Evolutionary conservation across 2,797 vertebrate genomes (phyloP).

Genomic region (Clangula hyemalis): DNA sequence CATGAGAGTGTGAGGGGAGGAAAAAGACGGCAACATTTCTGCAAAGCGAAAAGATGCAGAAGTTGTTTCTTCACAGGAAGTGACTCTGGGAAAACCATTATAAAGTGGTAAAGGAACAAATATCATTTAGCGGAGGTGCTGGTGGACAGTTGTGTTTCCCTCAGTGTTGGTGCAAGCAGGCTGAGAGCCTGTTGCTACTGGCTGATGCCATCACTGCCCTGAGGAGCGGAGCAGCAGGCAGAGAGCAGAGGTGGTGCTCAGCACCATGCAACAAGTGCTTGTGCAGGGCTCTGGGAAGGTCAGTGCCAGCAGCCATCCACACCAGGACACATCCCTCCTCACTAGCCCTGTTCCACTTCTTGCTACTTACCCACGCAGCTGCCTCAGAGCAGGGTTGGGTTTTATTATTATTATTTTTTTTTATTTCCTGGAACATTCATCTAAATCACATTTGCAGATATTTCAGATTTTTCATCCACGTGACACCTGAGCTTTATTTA

Average conservation of each 20-base stretch:
- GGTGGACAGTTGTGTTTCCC: not conserved
- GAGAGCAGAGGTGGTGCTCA: no score
- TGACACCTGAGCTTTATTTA: slow-evolving; percentile 72
- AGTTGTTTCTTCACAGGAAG: not conserved
- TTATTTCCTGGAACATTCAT: slow-evolving; percentile 9
- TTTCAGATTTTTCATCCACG: slow-evolving; percentile 52
- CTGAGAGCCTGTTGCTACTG: not conserved
- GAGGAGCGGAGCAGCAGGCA: not conserved
- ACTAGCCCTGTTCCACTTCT: not conserved
- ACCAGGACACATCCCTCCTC: not conserved
- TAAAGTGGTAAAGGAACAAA: not conserved
- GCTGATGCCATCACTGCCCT: not conserved
- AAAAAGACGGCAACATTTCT: not conserved
- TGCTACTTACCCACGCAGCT: not conserved
- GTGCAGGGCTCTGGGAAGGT: not conserved
- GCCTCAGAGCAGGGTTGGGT: not conserved
- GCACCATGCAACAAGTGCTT: no score
- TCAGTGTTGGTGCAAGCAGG: not conserved
- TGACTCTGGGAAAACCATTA: not conserved
- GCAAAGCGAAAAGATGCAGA: not conserved
- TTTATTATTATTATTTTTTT: not conserved
- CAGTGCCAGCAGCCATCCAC: not conserved
- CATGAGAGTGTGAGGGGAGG: not conserved
- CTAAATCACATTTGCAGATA: slow-evolving; percentile 64
- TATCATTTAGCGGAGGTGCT: not conserved